Percentiles rank a stretch among this genome's conserved stretches.
These are phyloP conservation scores for Venturia canescens DNA, from an alignment of 1,140 invertebrate genomes.

Conservation along the genomic window DNA sequence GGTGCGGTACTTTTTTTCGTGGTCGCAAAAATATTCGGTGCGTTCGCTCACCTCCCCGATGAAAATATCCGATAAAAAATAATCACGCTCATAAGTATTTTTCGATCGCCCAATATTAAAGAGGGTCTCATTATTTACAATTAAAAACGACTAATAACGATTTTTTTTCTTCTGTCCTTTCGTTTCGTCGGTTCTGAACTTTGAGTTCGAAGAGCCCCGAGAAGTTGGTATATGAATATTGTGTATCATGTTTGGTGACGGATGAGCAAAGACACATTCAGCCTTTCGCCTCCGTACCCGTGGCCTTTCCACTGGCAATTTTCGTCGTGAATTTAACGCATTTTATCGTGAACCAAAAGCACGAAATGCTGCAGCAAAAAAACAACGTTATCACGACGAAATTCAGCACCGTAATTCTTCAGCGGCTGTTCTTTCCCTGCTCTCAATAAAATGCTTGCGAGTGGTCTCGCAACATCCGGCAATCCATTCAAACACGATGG, in stretches of 20 bases:
- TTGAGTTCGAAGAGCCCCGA: background rate
- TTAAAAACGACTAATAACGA: constrained; percentile 1
- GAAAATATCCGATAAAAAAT: constrained; percentile 2
- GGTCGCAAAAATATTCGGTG: background rate
- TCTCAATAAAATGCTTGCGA: background rate
- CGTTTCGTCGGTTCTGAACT: background rate
- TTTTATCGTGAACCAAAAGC: background rate
- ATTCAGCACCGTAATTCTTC: background rate
- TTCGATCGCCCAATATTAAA: background rate
- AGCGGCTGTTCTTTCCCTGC: background rate
- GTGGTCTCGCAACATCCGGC: background rate
- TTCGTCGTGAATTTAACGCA: background rate
- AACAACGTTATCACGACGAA: background rate
- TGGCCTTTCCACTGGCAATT: background rate
- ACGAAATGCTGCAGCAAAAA: background rate
- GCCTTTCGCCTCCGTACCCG: background rate
- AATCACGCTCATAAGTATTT: background rate
- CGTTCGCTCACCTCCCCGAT: background rate
- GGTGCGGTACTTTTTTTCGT: background rate
- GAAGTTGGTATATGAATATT: background rate
- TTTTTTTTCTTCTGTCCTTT: background rate
- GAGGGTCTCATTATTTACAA: constrained; percentile 1
- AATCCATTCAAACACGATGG: background rate
- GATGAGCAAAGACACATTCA: background rate
- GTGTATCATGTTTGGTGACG: background rate